These are phyloP conservation scores for Pammene fasciana DNA, from an alignment of 2,888 invertebrate genomes.

Conservation along the genomic window DNA sequence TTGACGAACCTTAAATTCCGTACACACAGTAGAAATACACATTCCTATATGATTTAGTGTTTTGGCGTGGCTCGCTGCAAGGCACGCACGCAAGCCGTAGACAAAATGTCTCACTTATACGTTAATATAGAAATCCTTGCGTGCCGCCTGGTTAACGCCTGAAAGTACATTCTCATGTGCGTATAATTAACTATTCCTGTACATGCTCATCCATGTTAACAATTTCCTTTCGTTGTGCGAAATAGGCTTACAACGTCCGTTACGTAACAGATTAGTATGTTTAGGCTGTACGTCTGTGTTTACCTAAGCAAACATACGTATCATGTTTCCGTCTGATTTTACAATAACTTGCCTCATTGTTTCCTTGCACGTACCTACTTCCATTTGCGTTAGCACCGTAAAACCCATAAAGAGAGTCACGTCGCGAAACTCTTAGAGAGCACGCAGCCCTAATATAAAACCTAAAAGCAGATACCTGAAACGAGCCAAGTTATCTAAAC, in stretches of 20 bases:
- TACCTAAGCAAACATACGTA: constrained; percentile 22
- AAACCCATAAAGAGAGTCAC: constrained; percentile 30
- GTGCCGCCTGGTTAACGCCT: constrained; percentile 53
- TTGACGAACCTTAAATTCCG: not conserved
- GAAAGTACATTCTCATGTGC: constrained; percentile 52
- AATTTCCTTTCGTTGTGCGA: constrained; percentile 61
- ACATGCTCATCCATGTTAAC: constrained; percentile 52
- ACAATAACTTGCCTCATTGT: constrained; percentile 28
- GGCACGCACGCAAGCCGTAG: constrained; percentile 52
- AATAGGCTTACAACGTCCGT: constrained; percentile 52
- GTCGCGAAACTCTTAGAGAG: constrained; percentile 36
- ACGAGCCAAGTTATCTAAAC: constrained; percentile 45
- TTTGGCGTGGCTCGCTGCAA: constrained; percentile 8
- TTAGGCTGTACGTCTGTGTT: constrained; percentile 19
- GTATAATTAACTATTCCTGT: constrained; percentile 55
- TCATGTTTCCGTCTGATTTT: constrained; percentile 26
- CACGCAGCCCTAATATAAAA: constrained; percentile 46
- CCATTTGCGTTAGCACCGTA: constrained; percentile 23
- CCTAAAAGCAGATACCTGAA: constrained; percentile 47
- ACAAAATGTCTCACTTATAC: constrained; percentile 52
- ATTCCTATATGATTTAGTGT: constrained; percentile 15
- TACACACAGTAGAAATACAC: not conserved
- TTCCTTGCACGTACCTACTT: constrained; percentile 21
- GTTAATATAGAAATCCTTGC: constrained; percentile 48
- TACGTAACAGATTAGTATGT: constrained; percentile 42